Conservation (phyloP, 2,888 invertebrate genomes). For the Eupithecia subumbrata region DNA sequence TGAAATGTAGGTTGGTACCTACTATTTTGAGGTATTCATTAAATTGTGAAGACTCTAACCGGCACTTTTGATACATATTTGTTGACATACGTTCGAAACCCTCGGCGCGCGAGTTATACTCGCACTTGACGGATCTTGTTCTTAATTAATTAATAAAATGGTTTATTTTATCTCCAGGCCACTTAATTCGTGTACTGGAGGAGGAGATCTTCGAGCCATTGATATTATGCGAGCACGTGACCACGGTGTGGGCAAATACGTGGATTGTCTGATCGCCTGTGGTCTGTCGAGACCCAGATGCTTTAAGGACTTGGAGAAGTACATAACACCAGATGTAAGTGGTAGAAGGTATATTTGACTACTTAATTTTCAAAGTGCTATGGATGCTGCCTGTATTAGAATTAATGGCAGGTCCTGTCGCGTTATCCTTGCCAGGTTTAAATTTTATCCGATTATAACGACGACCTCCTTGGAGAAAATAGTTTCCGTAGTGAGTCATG, state of each 20-base stretch:
- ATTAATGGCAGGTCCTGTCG: not conserved
- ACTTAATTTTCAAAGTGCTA: not conserved
- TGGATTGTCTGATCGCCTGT: conserved; percentile 26
- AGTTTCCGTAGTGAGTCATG: not conserved
- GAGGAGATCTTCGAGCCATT: conserved; percentile 44
- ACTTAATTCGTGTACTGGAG: conserved; percentile 32
- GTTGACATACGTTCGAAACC: no score
- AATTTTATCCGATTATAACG: not conserved
- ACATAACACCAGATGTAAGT: conserved; percentile 42
- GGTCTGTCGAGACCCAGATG: conserved; percentile 34
- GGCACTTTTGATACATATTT: no score
- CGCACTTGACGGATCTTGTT: no score
- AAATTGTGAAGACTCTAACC: no score
- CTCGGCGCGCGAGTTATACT: no score
- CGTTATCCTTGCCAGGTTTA: conserved; percentile 1
- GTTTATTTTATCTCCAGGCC: conserved; percentile 6
- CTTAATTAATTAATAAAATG: not conserved
- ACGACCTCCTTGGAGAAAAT: not conserved
- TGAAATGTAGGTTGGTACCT: no score
- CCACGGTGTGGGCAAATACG: conserved; percentile 43
- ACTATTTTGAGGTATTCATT: no score
- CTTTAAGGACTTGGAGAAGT: conserved; percentile 40
- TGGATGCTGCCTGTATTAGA: not conserved
- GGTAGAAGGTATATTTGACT: not conserved
- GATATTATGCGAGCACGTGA: conserved; percentile 49